phyloP scores from a whole-genome alignment of 1,140 invertebrate genomes.

The Monochamus saltuarius region DNA sequence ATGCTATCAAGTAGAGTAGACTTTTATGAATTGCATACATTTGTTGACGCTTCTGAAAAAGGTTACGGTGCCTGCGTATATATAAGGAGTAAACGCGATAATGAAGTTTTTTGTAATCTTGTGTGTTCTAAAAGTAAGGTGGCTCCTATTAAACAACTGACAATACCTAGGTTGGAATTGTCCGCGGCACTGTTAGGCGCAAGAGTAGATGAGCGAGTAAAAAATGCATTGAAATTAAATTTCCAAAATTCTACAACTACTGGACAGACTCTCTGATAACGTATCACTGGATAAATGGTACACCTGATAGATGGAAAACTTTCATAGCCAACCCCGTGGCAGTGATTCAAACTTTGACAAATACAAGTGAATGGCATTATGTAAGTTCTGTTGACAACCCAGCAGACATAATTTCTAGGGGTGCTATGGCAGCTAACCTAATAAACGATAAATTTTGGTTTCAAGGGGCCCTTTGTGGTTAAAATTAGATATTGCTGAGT shows the following conservation, averaged over 20 bases:
- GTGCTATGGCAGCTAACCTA: conserved; percentile 20
- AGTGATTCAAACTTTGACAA: conserved; percentile 40
- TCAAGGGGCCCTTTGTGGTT: conserved; percentile 31
- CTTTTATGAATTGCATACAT: not conserved
- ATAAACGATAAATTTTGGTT: conserved; percentile 27
- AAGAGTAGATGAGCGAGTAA: not conserved
- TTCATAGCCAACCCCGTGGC: conserved; percentile 50
- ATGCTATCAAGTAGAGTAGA: not conserved
- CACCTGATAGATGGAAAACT: conserved; percentile 40
- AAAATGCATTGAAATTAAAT: not conserved
- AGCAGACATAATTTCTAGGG: conserved; percentile 46
- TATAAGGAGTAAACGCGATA: not conserved
- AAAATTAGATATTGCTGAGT: not conserved
- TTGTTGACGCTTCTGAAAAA: not conserved
- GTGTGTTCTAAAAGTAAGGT: conserved; percentile 7
- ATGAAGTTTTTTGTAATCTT: not conserved
- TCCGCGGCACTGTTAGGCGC: not conserved
- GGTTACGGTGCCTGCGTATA: not conserved
- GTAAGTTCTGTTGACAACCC: conserved; percentile 46
- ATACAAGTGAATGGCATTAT: conserved; percentile 48
- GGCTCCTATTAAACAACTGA: conserved; percentile 3
- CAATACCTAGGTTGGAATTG: conserved; percentile 3
- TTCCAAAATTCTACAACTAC: conserved; percentile 23
- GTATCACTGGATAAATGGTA: conserved; percentile 45
- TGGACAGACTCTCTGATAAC: conserved; percentile 52